phyloP scores from a whole-genome alignment of 1,140 invertebrate genomes.

The Polyergus mexicanus region DNA sequence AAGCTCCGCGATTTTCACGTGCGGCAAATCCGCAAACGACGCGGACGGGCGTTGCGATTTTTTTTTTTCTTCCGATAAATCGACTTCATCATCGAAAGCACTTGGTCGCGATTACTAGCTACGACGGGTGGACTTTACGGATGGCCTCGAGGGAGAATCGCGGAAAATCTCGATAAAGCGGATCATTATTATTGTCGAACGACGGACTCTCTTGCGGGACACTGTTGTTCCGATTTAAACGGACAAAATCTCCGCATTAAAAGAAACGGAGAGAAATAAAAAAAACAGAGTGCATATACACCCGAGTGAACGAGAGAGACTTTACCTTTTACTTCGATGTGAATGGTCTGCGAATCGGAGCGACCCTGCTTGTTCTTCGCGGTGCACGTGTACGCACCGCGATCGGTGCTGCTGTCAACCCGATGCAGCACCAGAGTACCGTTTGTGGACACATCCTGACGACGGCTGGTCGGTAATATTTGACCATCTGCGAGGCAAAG shows the following conservation, averaged over 20 bases:
- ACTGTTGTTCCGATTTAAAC: slow-evolving; percentile 65
- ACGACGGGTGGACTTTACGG: not conserved
- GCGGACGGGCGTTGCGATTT: slow-evolving; percentile 16
- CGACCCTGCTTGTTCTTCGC: slow-evolving; percentile 94
- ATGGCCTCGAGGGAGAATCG: not conserved
- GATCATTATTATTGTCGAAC: slow-evolving; percentile 26
- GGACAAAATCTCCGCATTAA: not conserved
- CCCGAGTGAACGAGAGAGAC: not conserved
- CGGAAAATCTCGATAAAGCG: slow-evolving; percentile 48
- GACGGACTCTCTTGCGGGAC: not conserved
- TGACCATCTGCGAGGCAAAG: slow-evolving; percentile 89
- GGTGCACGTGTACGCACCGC: slow-evolving; percentile 95
- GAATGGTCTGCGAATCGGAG: slow-evolving; percentile 92
- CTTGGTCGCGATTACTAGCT: slow-evolving; percentile 45
- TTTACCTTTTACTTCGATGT: slow-evolving; percentile 94
- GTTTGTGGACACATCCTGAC: slow-evolving; percentile 95
- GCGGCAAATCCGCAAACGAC: not conserved
- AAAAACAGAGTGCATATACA: not conserved
- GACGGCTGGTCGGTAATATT: slow-evolving; percentile 93
- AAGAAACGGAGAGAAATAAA: not conserved
- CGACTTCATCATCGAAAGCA: slow-evolving; percentile 11
- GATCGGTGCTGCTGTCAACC: slow-evolving; percentile 93
- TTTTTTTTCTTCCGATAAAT: slow-evolving; percentile 40
- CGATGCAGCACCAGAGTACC: slow-evolving; percentile 91
- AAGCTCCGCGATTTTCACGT: not conserved